Evolutionary conservation across 1,140 invertebrate species (phyloP).

Genomic region (Ostrea denselamellosa): DNA sequence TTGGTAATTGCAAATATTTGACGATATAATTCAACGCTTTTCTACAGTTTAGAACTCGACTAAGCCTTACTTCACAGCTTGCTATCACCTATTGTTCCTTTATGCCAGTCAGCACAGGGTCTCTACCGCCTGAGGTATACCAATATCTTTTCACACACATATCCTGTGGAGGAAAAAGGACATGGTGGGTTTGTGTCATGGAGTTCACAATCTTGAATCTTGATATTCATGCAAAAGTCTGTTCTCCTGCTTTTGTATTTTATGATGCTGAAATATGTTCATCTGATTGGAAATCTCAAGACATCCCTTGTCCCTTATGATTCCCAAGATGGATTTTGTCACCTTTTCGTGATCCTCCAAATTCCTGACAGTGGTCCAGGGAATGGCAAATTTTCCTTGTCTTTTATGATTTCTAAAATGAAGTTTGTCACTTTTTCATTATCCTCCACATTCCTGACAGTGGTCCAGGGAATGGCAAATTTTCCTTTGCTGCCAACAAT

Average conservation of each 20-base stretch:
- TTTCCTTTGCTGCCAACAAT: neutral
- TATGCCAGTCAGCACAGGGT: neutral
- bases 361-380: neutral
- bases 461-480: conserved; percentile 11
- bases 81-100: neutral
- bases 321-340: neutral
- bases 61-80: too few species aligned
- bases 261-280: neutral
- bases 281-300: conserved; percentile 6
- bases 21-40: too few species aligned
- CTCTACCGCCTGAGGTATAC: neutral
- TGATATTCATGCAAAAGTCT: conserved; percentile 43
- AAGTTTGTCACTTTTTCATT: neutral
- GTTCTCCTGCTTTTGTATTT: conserved; percentile 26
- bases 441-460: neutral
- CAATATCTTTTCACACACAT: neutral
- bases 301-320: neutral
- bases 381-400: neutral
- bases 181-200: conserved; percentile 14
- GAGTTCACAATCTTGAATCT: conserved; percentile 39
- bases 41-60: too few species aligned
- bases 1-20: too few species aligned
- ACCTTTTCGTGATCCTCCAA: neutral
- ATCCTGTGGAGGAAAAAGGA: conserved; percentile 21
- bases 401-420: neutral